Conservation (phyloP, 2,797 vertebrate genomes). For the Syngnathus rostellatus region DNA sequence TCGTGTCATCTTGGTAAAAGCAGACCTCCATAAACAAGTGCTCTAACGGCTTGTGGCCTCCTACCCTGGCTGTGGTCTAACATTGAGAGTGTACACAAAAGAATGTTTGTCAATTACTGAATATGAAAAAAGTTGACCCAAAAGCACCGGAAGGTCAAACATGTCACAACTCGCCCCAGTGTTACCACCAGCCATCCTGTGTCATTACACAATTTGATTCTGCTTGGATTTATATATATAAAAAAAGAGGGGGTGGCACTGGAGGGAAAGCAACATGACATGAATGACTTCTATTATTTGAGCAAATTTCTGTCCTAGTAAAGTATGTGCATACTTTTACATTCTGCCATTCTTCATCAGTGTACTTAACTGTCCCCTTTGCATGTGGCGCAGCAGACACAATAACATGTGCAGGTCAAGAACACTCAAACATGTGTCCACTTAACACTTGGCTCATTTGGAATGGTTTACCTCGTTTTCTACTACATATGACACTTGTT, state of each 20-base stretch:
- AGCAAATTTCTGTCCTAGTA: neutral
- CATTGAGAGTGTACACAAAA: neutral
- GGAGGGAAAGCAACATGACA: neutral
- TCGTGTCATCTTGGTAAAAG: neutral
- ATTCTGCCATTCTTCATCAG: neutral
- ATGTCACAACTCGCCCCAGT: constrained; percentile 7
- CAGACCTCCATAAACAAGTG: neutral
- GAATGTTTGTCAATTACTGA: neutral
- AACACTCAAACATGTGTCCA: neutral
- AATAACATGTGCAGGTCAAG: constrained; percentile 22
- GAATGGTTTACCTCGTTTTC: neutral
- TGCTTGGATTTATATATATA: neutral
- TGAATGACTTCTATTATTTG: neutral
- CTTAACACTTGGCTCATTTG: neutral
- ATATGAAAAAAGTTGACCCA: neutral
- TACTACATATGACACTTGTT: neutral
- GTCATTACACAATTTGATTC: neutral
- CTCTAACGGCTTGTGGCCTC: neutral
- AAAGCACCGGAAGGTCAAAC: neutral
- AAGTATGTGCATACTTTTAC: neutral
- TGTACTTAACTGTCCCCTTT: neutral
- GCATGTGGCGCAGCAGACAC: constrained; percentile 17
- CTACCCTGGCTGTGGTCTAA: neutral
- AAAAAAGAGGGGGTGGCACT: neutral
- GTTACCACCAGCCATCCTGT: neutral